A percentile compares a stretch with the other conserved stretches of the same genome.
Evolutionary conservation across 2,797 vertebrate genomes (phyloP).

Genomic region (Galaxias olidus): DNA sequence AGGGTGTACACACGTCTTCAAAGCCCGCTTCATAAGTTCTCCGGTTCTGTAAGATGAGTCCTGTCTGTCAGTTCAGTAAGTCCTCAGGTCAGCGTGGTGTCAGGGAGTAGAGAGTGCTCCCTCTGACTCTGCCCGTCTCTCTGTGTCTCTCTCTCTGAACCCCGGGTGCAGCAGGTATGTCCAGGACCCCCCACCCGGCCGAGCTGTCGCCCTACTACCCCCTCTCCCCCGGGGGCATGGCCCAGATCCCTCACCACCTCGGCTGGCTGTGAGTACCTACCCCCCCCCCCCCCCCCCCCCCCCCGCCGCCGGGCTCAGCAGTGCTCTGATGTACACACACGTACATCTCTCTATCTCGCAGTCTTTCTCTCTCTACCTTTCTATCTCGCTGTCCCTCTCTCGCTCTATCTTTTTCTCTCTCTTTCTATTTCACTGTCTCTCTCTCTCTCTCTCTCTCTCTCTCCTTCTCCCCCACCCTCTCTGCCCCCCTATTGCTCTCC

Average conservation of each 20-base stretch:
- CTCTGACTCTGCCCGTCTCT: background rate
- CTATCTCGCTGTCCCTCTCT: conserved; percentile 1
- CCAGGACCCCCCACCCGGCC: conserved; percentile 78
- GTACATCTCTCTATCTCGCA: background rate
- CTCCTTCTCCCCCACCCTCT: background rate
- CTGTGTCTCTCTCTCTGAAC: background rate
- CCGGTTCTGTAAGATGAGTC: no score
- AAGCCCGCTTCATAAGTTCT: no score
- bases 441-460: background rate
- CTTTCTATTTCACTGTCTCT: no score
- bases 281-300: no score
- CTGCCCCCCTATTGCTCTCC: no score
- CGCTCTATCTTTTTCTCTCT: background rate
- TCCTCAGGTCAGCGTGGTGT: no score
- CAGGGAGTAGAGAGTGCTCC: no score
- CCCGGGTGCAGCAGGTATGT: conserved; percentile 73
- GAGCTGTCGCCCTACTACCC: conserved; percentile 87
- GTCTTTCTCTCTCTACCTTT: background rate
- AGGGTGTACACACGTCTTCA: no score
- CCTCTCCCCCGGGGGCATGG: conserved; percentile 82
- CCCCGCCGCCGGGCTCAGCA: no score
- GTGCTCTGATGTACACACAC: conserved; percentile 35
- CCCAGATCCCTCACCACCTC: conserved; percentile 84
- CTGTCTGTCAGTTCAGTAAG: no score
- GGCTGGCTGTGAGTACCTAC: conserved; percentile 85